phyloP scores from a whole-genome alignment of 2,797 vertebrate genomes.

The Lophotriccus pileatus region DNA sequence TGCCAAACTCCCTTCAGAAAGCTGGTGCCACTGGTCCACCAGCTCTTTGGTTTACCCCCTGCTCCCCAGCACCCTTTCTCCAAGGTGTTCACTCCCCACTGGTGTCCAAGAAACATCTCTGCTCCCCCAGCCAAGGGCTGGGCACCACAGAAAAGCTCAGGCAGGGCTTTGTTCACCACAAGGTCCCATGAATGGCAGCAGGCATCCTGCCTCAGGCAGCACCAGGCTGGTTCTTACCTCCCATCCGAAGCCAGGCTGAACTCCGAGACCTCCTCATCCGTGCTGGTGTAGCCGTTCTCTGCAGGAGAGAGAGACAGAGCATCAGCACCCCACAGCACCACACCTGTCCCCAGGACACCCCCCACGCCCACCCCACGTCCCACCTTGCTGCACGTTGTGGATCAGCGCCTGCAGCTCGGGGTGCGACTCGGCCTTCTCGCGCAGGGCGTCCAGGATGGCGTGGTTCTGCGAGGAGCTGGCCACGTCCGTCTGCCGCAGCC shows the following conservation, averaged over 20 bases:
- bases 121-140: not conserved
- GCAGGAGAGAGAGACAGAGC: not conserved
- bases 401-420: constrained; percentile 88
- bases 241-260: constrained; percentile 91
- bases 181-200: not conserved
- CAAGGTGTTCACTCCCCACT: not conserved
- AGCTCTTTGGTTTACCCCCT: not conserved
- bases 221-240: constrained; percentile 79
- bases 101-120: not conserved
- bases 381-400: constrained; percentile 90
- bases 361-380: not conserved
- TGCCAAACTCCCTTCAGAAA: not conserved
- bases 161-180: not conserved
- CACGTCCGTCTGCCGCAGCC: constrained; percentile 88
- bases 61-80: not conserved
- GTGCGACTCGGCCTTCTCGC: constrained; percentile 91
- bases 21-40: not conserved
- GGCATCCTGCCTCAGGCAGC: not conserved
- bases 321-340: not conserved
- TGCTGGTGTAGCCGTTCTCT: constrained; percentile 96
- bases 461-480: constrained; percentile 89
- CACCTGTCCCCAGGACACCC: fast-evolving
- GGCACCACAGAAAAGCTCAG: not conserved
- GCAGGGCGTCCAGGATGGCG: constrained; percentile 87
- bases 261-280: constrained; percentile 93